Percentiles rank a stretch among this genome's conserved stretches.
Evolutionary conservation across 2,888 invertebrate species (phyloP).

Genomic region (Acleris emargana): DNA sequence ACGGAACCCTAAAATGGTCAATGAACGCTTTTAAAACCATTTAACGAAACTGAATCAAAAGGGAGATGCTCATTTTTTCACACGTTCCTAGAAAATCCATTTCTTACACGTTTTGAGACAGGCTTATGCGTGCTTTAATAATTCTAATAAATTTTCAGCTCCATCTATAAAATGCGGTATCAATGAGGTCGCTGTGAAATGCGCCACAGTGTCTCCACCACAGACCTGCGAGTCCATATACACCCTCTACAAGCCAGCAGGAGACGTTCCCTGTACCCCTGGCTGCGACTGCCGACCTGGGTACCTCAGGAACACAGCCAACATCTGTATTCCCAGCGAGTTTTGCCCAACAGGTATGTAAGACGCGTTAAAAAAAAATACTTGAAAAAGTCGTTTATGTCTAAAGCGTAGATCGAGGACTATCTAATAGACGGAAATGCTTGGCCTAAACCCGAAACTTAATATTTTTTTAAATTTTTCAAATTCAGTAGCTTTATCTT

Average conservation of each 20-base stretch:
- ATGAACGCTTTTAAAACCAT: no score
- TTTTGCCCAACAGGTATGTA: constrained; percentile 29
- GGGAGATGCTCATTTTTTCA: neutral
- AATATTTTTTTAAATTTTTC: no score
- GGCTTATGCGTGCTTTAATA: no score
- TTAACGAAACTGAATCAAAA: no score
- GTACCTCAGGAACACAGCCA: constrained; percentile 21
- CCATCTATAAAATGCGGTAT: constrained; percentile 17
- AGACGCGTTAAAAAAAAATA: no score
- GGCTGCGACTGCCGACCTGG: constrained; percentile 33
- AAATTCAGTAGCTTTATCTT: no score
- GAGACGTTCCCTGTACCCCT: constrained; percentile 5
- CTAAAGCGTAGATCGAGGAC: no score
- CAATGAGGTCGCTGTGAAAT: constrained; percentile 27
- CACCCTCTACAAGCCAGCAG: constrained; percentile 11
- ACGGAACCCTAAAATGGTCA: no score
- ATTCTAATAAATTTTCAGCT: neutral
- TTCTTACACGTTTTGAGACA: no score
- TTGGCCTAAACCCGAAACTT: no score
- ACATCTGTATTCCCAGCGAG: constrained; percentile 25
- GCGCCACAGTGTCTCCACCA: constrained; percentile 1
- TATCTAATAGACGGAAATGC: no score
- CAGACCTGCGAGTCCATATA: constrained; percentile 31
- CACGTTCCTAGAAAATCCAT: neutral
- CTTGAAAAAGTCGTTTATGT: no score